Conservation (phyloP, 2,113 vertebrate genomes). For the Rhinogobius similis region DNA sequence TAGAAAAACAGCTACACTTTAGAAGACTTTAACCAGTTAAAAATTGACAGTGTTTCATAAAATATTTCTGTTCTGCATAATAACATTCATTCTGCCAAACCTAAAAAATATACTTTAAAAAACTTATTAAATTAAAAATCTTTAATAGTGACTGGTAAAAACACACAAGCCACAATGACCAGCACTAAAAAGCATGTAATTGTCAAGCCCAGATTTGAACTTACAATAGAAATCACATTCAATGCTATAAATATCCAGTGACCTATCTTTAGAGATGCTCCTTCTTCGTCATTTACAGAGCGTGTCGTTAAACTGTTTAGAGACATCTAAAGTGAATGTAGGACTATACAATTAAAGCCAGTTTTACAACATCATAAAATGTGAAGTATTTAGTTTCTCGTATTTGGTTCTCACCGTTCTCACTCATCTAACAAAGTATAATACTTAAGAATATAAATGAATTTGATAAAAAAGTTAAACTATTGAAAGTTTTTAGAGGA, state of each 20-base stretch:
- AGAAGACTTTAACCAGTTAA: background rate
- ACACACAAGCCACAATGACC: too few species aligned
- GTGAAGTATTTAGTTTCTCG: background rate
- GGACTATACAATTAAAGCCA: background rate
- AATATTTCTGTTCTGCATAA: too few species aligned
- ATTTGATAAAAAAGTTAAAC: too few species aligned
- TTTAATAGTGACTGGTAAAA: too few species aligned
- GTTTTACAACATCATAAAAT: background rate
- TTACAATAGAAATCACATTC: background rate
- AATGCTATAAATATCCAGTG: background rate
- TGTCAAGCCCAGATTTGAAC: background rate
- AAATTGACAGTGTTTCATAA: background rate
- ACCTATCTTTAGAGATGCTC: background rate
- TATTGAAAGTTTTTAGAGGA: too few species aligned
- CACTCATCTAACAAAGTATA: background rate
- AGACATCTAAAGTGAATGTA: background rate
- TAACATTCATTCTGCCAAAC: too few species aligned
- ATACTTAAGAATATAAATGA: too few species aligned
- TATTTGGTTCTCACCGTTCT: too few species aligned
- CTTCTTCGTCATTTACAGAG: background rate
- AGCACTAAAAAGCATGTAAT: background rate
- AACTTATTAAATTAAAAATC: too few species aligned
- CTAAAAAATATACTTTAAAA: too few species aligned
- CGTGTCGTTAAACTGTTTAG: background rate
- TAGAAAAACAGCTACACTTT: too few species aligned